Conservation (phyloP, 2,797 vertebrate genomes). For the Philypnodon macrostomus region DNA sequence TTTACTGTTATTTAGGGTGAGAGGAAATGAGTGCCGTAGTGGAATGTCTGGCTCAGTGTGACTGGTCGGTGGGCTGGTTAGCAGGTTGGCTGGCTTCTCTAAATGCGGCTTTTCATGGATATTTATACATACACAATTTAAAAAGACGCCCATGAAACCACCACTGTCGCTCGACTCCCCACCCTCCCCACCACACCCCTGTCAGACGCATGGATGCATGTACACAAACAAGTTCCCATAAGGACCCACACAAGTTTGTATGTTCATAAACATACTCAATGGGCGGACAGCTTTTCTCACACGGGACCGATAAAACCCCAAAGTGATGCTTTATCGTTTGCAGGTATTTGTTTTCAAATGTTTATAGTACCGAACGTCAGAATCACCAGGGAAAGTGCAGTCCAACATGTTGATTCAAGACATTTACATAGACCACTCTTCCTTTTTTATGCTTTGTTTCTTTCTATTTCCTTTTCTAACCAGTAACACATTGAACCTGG, state of each 20-base stretch:
- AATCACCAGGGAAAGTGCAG: slow-evolving; percentile 47
- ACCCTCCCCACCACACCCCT: slow-evolving; percentile 10
- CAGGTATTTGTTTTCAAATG: slow-evolving; percentile 67
- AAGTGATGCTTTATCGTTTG: slow-evolving; percentile 56
- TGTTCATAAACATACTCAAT: slow-evolving; percentile 30
- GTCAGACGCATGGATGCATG: slow-evolving; percentile 23
- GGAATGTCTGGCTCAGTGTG: slow-evolving; percentile 44
- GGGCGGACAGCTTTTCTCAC: slow-evolving; percentile 18
- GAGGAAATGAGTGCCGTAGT: slow-evolving; percentile 24
- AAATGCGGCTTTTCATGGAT: slow-evolving; percentile 52
- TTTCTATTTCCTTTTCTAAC: slow-evolving; percentile 56
- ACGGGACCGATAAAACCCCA: slow-evolving; percentile 48
- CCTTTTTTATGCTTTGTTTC: slow-evolving; percentile 44
- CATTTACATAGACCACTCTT: slow-evolving; percentile 55
- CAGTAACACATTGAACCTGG: slow-evolving; percentile 65
- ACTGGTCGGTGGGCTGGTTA: slow-evolving; percentile 36
- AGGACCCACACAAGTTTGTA: slow-evolving; percentile 18
- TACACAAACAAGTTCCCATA: slow-evolving; percentile 33
- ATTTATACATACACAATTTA: slow-evolving; percentile 45
- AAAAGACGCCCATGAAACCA: slow-evolving; percentile 34
- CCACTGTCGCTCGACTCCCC: slow-evolving; percentile 16
- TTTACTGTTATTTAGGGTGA: slow-evolving; percentile 23
- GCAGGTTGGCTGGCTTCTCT: slow-evolving; percentile 36
- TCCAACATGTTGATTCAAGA: slow-evolving; percentile 64
- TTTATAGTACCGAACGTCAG: slow-evolving; percentile 61